These are phyloP conservation scores for Hemicrepidius hirtus DNA, from an alignment of 2,888 invertebrate genomes.

Conservation along the genomic window DNA sequence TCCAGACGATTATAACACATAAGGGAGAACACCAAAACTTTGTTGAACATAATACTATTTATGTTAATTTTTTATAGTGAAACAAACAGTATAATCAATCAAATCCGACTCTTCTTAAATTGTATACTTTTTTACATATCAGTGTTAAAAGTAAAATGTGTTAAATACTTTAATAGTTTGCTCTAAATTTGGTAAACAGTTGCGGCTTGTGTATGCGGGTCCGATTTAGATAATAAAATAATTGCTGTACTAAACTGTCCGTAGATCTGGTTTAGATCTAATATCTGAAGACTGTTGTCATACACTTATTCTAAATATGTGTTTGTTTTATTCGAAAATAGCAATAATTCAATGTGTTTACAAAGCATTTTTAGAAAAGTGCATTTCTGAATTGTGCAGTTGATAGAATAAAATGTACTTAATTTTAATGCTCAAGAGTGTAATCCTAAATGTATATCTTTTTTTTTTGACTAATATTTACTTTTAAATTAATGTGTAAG, in stretches of 20 bases:
- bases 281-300: slow-evolving; percentile 50
- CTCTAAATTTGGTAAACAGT: slow-evolving; percentile 27
- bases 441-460: slow-evolving; percentile 58
- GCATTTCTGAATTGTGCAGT: slow-evolving; percentile 52
- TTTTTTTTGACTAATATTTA: slow-evolving; percentile 49
- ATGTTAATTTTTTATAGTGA: slow-evolving; percentile 26
- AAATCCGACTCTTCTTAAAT: slow-evolving; percentile 33
- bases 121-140: slow-evolving; percentile 53
- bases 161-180: slow-evolving; percentile 13
- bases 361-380: slow-evolving; percentile 50
- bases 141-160: slow-evolving; percentile 43
- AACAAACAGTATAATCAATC: slow-evolving; percentile 41
- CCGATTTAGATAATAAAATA: slow-evolving; percentile 29
- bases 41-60: slow-evolving; percentile 43
- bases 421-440: slow-evolving; percentile 68
- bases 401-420: slow-evolving; percentile 60
- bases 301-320: slow-evolving; percentile 51
- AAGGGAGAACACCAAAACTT: slow-evolving; percentile 53
- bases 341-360: slow-evolving; percentile 68
- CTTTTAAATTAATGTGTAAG: slow-evolving; percentile 50
- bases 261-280: slow-evolving; percentile 51
- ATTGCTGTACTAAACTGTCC: slow-evolving; percentile 53
- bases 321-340: slow-evolving; percentile 59
- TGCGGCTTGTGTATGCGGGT: slow-evolving; percentile 25
- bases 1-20: slow-evolving; percentile 46